phyloP scores from a whole-genome alignment of 2,113 vertebrate genomes.

The Coturnix japonica region DNA sequence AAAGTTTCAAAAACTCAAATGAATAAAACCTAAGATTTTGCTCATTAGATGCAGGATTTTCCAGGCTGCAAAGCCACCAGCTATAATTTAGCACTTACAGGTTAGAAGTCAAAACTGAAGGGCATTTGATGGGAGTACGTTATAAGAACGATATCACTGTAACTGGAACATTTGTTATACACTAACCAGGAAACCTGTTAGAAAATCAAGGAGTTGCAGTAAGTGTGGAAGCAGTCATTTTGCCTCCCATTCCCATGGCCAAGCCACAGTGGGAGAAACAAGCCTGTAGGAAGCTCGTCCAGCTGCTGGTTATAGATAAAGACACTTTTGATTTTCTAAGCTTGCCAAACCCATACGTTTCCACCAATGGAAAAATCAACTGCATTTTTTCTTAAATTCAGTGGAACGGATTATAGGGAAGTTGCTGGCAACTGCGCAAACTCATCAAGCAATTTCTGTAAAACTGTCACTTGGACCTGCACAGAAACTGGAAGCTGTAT shows the following conservation, averaged over 20 bases:
- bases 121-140: background rate
- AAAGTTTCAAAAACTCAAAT: background rate
- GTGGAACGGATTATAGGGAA: background rate
- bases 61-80: background rate
- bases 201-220: background rate
- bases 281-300: background rate
- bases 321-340: background rate
- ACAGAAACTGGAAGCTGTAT: background rate
- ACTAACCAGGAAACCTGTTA: background rate
- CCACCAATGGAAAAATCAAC: background rate
- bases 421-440: background rate
- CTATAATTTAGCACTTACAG: background rate
- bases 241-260: background rate
- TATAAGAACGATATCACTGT: background rate
- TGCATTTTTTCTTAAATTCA: background rate
- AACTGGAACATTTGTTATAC: background rate
- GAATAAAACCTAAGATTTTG: background rate
- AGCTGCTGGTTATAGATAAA: constrained; percentile 28
- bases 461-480: background rate
- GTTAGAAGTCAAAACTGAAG: background rate
- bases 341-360: background rate
- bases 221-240: background rate
- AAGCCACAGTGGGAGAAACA: background rate
- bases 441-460: background rate
- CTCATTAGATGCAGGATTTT: background rate